Conservation (phyloP, 2,797 vertebrate genomes). For the Smutsia gigantea region DNA sequence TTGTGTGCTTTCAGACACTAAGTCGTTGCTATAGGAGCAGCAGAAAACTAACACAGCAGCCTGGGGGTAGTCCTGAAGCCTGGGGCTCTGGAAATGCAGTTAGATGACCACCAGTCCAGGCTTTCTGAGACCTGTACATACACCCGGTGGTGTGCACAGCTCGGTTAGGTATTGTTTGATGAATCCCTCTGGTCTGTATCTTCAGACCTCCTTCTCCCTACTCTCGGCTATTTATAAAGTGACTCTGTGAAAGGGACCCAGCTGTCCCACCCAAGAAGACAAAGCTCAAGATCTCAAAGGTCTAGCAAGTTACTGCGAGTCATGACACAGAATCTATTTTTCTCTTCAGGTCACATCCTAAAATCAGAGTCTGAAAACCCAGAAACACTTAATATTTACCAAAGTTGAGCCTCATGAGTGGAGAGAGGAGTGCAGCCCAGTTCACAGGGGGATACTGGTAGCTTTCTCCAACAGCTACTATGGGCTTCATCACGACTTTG, state of each 20-base stretch:
- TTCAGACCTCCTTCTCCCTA: neutral
- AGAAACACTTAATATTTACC: conserved; percentile 83
- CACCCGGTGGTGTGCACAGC: too few relatives aligned
- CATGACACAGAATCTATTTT: neutral
- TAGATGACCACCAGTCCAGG: neutral
- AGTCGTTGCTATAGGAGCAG: neutral
- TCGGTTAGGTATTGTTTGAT: neutral
- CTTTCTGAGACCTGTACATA: neutral
- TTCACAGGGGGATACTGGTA: conserved; percentile 96
- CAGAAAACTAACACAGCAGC: neutral
- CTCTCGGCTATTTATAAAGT: neutral
- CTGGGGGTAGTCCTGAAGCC: neutral
- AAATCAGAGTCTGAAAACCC: neutral
- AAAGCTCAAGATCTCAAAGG: neutral
- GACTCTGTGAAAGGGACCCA: neutral
- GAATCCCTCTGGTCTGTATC: neutral
- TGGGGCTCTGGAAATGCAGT: neutral
- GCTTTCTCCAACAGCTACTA: conserved; percentile 88
- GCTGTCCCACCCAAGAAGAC: neutral
- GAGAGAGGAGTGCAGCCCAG: conserved; percentile 94
- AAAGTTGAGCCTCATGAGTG: conserved; percentile 95
- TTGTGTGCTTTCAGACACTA: neutral
- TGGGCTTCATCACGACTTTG: conserved; percentile 88
- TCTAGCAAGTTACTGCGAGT: neutral
- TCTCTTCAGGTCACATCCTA: neutral